A percentile compares a stretch with the other conserved stretches of the same genome.
phyloP scores from a whole-genome alignment of 2,113 vertebrate genomes.

The Octodon degus region DNA sequence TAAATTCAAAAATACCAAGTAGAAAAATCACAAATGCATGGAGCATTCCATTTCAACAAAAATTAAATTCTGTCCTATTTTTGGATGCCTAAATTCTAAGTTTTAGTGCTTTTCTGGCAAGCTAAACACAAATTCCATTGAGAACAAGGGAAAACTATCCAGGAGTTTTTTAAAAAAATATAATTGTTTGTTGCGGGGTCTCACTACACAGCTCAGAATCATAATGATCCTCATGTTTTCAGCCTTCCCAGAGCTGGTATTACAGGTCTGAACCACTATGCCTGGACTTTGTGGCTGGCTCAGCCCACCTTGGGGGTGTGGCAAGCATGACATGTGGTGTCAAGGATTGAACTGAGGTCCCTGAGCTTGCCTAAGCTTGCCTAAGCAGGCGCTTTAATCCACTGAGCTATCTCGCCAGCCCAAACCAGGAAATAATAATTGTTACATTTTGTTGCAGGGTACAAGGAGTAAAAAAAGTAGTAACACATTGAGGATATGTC shows the following conservation, averaged over 20 bases:
- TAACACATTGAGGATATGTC: slow-evolving; percentile 62
- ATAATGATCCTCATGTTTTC: too few relatives aligned
- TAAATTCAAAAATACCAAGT: slow-evolving; percentile 72
- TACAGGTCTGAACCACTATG: too few relatives aligned
- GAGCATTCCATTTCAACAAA: slow-evolving; percentile 79
- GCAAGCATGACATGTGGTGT: too few relatives aligned
- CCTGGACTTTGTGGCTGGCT: too few relatives aligned
- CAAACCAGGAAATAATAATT: background rate
- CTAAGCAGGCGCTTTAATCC: too few relatives aligned
- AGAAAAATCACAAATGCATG: slow-evolving; percentile 72
- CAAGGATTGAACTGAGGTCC: too few relatives aligned
- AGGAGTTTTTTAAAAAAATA: background rate
- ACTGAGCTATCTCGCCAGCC: too few relatives aligned
- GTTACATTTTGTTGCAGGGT: background rate
- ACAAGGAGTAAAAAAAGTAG: slow-evolving; percentile 51
- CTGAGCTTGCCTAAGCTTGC: too few relatives aligned
- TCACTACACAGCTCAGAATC: too few relatives aligned
- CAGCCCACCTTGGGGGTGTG: too few relatives aligned
- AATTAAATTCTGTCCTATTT: slow-evolving; percentile 75
- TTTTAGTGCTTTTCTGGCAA: slow-evolving; percentile 49
- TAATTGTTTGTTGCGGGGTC: too few relatives aligned
- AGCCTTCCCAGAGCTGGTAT: too few relatives aligned
- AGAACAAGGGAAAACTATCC: slow-evolving; percentile 59
- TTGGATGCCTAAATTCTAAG: slow-evolving; percentile 46
- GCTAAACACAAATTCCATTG: slow-evolving; percentile 50